A percentile compares a stretch with the other conserved stretches of the same genome.
Evolutionary conservation across 2,888 invertebrate species (phyloP).

Genomic region (Glaucopsyche alexis): DNA sequence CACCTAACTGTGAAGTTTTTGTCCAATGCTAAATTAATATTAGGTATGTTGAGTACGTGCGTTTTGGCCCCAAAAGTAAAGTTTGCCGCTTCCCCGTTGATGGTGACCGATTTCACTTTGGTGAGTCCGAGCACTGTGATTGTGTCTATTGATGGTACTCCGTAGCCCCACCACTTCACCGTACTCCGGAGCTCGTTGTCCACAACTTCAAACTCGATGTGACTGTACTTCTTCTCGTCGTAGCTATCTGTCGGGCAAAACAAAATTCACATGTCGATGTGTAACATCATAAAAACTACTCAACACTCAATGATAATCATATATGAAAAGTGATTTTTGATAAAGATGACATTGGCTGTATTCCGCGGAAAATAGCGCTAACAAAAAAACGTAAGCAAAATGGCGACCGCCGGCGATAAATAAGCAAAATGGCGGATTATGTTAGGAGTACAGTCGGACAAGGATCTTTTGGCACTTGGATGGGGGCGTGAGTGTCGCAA

Average conservation of each 20-base stretch:
- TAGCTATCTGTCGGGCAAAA: conserved; percentile 69
- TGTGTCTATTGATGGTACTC: conserved; percentile 62
- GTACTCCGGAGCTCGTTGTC: conserved; percentile 53
- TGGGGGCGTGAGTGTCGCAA: no score
- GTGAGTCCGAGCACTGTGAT: conserved; percentile 55
- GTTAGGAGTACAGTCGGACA: no score
- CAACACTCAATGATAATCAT: background rate
- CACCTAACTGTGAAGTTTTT: conserved; percentile 61
- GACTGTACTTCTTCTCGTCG: conserved; percentile 79
- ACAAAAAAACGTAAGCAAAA: no score
- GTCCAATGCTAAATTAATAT: conserved; percentile 57
- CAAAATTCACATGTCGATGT: background rate
- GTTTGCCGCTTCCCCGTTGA: conserved; percentile 53
- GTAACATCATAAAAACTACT: background rate
- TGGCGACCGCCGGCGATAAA: no score
- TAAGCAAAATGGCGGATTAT: no score
- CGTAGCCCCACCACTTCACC: conserved; percentile 71
- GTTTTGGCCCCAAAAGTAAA: conserved; percentile 51
- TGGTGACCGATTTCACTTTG: conserved; percentile 48
- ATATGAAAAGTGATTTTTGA: background rate
- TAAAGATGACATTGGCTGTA: no score
- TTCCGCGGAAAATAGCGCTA: no score
- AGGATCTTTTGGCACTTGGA: no score
- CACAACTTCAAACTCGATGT: conserved; percentile 69
- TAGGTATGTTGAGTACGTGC: conserved; percentile 52